A percentile compares a stretch with the other conserved stretches of the same genome.
Conservation (phyloP, 1,140 invertebrate genomes). For the Hylaeus volcanicus region DNA sequence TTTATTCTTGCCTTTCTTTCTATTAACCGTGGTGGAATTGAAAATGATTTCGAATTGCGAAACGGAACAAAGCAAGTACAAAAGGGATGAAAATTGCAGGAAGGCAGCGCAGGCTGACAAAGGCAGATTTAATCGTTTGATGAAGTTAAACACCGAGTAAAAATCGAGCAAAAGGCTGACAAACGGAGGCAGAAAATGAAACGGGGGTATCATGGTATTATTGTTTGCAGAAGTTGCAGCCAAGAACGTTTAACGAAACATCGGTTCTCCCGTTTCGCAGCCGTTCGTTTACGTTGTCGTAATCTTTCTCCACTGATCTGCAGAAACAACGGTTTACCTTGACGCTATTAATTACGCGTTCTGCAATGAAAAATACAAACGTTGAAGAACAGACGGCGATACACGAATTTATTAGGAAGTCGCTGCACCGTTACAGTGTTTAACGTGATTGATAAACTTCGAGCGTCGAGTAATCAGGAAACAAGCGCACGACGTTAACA, state of each 20-base stretch:
- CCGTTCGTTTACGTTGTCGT: background rate
- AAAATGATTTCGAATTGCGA: background rate
- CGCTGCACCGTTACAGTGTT: no score
- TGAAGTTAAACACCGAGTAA: slow-evolving; percentile 1
- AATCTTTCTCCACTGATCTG: background rate
- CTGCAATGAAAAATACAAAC: background rate
- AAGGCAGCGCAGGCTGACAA: background rate
- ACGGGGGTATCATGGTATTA: background rate
- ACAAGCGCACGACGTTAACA: background rate
- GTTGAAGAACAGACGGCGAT: no score
- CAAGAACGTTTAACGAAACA: slow-evolving; percentile 15
- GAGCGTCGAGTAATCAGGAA: background rate
- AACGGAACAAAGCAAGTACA: background rate
- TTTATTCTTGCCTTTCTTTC: background rate
- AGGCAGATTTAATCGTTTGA: slow-evolving; percentile 25
- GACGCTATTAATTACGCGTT: background rate
- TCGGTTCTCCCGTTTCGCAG: background rate
- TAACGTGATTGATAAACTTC: background rate
- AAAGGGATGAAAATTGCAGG: background rate
- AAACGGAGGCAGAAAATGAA: background rate
- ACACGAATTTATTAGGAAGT: no score
- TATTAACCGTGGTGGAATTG: background rate
- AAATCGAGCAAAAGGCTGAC: background rate
- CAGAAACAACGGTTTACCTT: background rate
- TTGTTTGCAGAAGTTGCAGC: slow-evolving; percentile 1